These are phyloP conservation scores for Crotalus tigris DNA, from an alignment of 2,113 vertebrate species.

Conservation along the genomic window DNA sequence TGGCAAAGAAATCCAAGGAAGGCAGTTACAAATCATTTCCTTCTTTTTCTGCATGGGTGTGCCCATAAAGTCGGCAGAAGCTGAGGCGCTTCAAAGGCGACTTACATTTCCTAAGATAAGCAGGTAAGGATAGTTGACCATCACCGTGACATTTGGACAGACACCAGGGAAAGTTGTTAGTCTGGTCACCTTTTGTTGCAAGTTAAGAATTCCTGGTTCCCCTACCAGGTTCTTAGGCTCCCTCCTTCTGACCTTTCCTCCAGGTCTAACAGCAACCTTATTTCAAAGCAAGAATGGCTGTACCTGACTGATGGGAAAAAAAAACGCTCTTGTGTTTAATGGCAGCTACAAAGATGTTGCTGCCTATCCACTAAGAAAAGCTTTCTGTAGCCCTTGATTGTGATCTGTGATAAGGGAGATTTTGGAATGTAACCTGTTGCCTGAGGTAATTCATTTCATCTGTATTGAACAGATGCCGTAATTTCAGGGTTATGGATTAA, in stretches of 20 bases:
- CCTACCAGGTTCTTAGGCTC: background rate
- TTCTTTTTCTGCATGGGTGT: background rate
- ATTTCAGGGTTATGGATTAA: slow-evolving; percentile 65
- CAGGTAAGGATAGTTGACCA: background rate
- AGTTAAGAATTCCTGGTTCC: rapidly evolving
- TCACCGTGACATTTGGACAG: background rate
- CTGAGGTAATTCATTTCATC: slow-evolving; percentile 64
- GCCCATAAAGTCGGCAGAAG: background rate
- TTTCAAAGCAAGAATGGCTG: background rate
- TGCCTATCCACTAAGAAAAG: slow-evolving; percentile 29
- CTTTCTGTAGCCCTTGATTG: slow-evolving; percentile 36
- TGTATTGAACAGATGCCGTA: slow-evolving; percentile 65
- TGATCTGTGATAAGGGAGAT: slow-evolving; percentile 3
- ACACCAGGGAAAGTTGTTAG: background rate
- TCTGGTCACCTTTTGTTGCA: background rate
- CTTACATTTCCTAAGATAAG: background rate
- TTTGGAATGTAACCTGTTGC: slow-evolving; percentile 61
- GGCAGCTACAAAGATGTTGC: slow-evolving; percentile 23
- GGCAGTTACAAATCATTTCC: background rate
- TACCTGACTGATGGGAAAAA: background rate
- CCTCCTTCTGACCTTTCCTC: background rate
- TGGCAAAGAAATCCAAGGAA: background rate
- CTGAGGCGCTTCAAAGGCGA: background rate
- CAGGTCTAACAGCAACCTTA: background rate
- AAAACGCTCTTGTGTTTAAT: background rate